These are phyloP conservation scores for Lordiphosa stackelbergi DNA, from an alignment of 1,140 invertebrate genomes.

Conservation along the genomic window DNA sequence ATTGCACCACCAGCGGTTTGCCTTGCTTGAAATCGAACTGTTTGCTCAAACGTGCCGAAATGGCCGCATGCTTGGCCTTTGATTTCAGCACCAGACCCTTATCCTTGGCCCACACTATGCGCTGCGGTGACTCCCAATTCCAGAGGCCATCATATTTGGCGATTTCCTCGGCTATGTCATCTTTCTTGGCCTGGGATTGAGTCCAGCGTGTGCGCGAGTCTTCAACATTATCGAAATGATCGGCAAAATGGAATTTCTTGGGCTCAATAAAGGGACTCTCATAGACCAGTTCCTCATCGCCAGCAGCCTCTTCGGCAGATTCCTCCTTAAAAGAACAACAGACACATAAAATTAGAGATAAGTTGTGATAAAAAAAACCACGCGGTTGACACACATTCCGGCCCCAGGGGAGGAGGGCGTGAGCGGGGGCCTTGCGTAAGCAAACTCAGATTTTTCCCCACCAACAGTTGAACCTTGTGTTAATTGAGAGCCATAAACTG, in stretches of 20 bases:
- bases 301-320: slow-evolving; percentile 1
- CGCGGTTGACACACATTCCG: slow-evolving; percentile 48
- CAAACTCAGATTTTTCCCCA: slow-evolving; percentile 16
- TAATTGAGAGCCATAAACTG: slow-evolving; percentile 43
- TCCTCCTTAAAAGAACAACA: slow-evolving; percentile 43
- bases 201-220: slow-evolving; percentile 90
- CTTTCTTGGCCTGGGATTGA: slow-evolving; percentile 94
- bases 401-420: not conserved
- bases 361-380: slow-evolving; percentile 37
- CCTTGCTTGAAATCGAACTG: slow-evolving; percentile 90
- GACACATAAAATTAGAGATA: slow-evolving; percentile 32
- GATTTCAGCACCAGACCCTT: slow-evolving; percentile 93
- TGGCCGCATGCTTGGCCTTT: slow-evolving; percentile 97
- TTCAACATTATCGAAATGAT: slow-evolving; percentile 91
- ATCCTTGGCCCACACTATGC: slow-evolving; percentile 89
- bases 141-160: slow-evolving; percentile 96
- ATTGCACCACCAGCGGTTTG: slow-evolving; percentile 95
- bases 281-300: slow-evolving; percentile 76
- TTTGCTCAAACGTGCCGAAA: slow-evolving; percentile 87
- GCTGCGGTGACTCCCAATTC: slow-evolving; percentile 87
- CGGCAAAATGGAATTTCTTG: slow-evolving; percentile 86
- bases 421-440: slow-evolving; percentile 36
- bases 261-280: slow-evolving; percentile 81
- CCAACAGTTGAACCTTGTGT: slow-evolving; percentile 3
- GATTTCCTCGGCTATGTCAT: slow-evolving; percentile 92